Base-by-base conservation (phyloP, 2,113 vertebrate genomes). In the Ceyx margarethae region DNA sequence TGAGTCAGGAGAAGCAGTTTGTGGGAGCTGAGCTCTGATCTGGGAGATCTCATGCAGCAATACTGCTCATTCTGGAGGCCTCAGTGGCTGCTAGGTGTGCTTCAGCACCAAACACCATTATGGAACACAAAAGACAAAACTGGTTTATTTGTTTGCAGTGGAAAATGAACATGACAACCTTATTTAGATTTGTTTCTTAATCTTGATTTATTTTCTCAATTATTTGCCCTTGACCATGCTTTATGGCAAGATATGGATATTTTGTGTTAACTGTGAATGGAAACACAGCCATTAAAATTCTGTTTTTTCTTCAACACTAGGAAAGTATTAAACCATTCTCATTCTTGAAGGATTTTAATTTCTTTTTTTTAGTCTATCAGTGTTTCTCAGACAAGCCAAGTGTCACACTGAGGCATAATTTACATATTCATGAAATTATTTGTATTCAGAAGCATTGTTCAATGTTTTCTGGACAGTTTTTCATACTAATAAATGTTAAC, bases 331-430 rank as follows among this genome's bases (percentile, higher is more conserved):
- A 65, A 81, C 73, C 57, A 57, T 88, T 74, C 67, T 89, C 80
- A 64, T 57, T 37, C 73, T 87, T 53, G 87, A 93, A 74, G 35
- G 80, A 76, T 64, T 86, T 95, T 58, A 65, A 42, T 61, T 76
- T 84, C 4, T 67, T 78, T 29, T 91, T 84, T 53, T 87, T 16
- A 66, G 50, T 37, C 80, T 91, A 80, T 95, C 91, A 85, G 58
- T 67, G 68, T 50, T 94, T 83, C 65, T 85, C 95, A 94, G 91
- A 56, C 76, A 65, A 93, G 85, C 67, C 87, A 93, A 91, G 69
- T 89, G 95, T 96, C 95, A 96, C 91, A 88, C 5, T 94, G 92
- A 94, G 79, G 80, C 76, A 69, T 13, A 46, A 53, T 90, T 90
- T 96, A 77, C 87, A 93, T 96, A 88, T 94, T 91, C 76, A 91